Base-by-base conservation (phyloP, 2,797 vertebrate species). In the Syncerus caffer region DNA sequence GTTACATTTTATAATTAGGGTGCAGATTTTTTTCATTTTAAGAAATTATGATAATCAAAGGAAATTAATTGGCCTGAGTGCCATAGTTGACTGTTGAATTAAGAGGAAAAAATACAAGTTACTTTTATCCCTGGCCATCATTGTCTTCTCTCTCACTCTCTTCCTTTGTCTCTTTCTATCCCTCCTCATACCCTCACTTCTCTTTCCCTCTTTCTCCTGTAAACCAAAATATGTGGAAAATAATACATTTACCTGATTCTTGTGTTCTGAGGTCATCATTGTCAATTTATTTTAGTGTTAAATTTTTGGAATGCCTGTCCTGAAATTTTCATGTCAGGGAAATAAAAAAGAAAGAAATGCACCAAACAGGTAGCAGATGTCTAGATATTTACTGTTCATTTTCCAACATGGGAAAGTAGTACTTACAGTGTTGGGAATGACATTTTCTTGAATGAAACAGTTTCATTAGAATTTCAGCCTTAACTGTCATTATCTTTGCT, bases 281-380 rank as follows among this genome's bases (percentile, higher is more conserved):
- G 62, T 42, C 51, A 15, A 25, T 47, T 95, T 84, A 84, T 86
- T 96, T 89, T 89, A 79, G 51, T 29, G 31, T 21, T 96, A 58
- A 83, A 78, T 34, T 90, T 93, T 96, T 78, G 45, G 55, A 87
- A 95, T 87, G 8, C 16, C 4, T 92, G 29, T 92, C 55, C n/a
- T 97, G 80, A 95, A 89, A 80, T 92, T 92, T 90, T 62, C 31
- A 64, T 27, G 21, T 92, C 57, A 84, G 53, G 57, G 86, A 95
- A 92, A 80, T 76, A 29, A 74, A 84, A 84, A 79, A 79, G 38
- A 93, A 88, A 93, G 50, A 82, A 90, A 58, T 71, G 14, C 7
- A 16, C 82, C 57, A 79, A 71, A 88, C 79, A 92, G 58, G n/a
- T 78, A 27, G 4, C 55, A 67, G 45, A 58, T 71, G 27, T 29